These are phyloP conservation scores for Agonopterix heracliana DNA, from an alignment of 2,888 invertebrate species.

Conservation along the genomic window DNA sequence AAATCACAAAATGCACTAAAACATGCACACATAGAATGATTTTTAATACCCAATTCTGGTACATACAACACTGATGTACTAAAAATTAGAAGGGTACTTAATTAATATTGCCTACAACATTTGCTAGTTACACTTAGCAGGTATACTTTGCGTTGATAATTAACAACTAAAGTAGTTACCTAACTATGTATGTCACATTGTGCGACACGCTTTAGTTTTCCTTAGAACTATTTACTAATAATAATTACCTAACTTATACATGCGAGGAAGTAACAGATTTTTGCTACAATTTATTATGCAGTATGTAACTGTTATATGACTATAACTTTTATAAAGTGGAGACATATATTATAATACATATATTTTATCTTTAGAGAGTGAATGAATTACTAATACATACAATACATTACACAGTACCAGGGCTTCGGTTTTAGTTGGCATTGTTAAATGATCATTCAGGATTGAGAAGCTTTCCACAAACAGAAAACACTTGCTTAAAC, in stretches of 20 bases:
- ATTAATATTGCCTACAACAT: conserved; percentile 45
- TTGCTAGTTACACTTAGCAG: conserved; percentile 36
- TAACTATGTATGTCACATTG: conserved; percentile 22
- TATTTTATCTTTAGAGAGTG: no score
- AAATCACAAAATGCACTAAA: conserved; percentile 77
- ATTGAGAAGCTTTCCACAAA: neutral
- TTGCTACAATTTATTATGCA: conserved; percentile 19
- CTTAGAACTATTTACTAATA: conserved; percentile 9
- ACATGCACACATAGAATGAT: conserved; percentile 71
- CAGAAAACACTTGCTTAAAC: neutral
- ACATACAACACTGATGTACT: conserved; percentile 41
- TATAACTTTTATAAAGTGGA: conserved; percentile 46
- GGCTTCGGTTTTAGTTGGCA: no score
- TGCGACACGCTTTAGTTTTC: conserved; percentile 15
- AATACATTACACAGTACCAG: no score
- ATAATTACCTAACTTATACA: conserved; percentile 33
- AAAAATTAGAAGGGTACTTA: conserved; percentile 41
- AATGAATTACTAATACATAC: no score
- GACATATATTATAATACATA: neutral
- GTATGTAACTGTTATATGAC: conserved; percentile 49
- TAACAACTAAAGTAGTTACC: neutral
- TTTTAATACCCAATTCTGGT: conserved; percentile 68
- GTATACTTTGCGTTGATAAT: neutral
- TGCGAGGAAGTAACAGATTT: conserved; percentile 59
- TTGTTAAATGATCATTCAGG: no score